Conservation (phyloP, 2,113 vertebrate genomes). For the Halcyon senegalensis region DNA sequence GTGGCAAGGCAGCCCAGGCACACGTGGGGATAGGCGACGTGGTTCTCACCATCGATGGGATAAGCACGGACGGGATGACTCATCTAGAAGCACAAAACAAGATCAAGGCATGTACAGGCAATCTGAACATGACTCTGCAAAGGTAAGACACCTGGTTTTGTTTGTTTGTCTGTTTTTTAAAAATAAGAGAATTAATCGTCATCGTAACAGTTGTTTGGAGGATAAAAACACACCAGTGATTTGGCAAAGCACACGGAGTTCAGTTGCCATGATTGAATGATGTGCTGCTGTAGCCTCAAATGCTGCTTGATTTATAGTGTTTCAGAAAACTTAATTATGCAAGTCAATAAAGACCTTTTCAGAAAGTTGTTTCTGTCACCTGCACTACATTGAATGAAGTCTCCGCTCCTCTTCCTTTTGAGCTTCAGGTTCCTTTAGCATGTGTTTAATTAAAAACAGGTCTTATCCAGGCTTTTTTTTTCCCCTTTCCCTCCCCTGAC, state of each 20-base stretch:
- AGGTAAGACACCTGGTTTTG: conserved; percentile 79
- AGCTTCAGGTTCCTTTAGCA: not conserved
- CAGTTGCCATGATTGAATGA: not conserved
- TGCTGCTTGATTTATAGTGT: not conserved
- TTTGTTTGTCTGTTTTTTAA: not conserved
- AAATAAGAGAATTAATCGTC: not conserved
- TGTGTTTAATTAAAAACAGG: not conserved
- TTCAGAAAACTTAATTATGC: not conserved
- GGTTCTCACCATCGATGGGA: conserved; percentile 92
- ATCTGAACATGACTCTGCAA: conserved; percentile 91
- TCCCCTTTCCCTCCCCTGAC: not conserved
- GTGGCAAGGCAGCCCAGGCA: conserved; percentile 89
- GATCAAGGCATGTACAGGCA: conserved; percentile 91
- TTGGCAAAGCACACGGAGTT: not conserved
- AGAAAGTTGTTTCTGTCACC: not conserved
- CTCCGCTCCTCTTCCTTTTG: not conserved
- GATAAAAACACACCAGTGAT: not conserved
- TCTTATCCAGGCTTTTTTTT: not conserved
- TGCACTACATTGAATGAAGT: not conserved
- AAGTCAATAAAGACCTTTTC: not conserved
- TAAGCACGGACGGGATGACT: conserved; percentile 92
- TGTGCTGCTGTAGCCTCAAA: not conserved
- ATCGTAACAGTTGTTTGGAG: not conserved
- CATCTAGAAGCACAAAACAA: conserved; percentile 98
- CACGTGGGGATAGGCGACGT: conserved; percentile 88